Evolutionary conservation across 1,140 invertebrate genomes (phyloP).

Genomic region (Ridgeia piscesae): DNA sequence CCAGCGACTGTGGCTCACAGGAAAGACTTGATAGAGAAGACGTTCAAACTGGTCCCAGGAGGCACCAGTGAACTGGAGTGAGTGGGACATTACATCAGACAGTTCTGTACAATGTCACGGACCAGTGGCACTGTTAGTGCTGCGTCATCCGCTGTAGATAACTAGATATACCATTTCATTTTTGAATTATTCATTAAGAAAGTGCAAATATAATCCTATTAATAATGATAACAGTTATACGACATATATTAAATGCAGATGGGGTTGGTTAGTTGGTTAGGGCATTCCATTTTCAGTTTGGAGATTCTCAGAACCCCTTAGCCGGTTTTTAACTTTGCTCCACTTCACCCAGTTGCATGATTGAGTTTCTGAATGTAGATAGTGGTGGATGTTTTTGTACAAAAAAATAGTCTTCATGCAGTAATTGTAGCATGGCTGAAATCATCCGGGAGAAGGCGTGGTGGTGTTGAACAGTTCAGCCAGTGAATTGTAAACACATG

Average conservation of each 20-base stretch:
- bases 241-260: not conserved
- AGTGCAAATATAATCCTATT: not conserved
- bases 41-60: constrained; percentile 52
- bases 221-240: not conserved
- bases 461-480: too few relatives aligned
- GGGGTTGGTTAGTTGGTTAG: too few relatives aligned
- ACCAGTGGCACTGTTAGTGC: not conserved
- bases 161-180: not conserved
- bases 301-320: too few relatives aligned
- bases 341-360: too few relatives aligned
- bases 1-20: constrained; percentile 57
- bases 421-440: too few relatives aligned
- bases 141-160: not conserved
- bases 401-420: too few relatives aligned
- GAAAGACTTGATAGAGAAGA: constrained; percentile 59
- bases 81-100: not conserved
- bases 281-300: too few relatives aligned
- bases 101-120: not conserved
- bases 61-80: constrained; percentile 59
- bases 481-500: too few relatives aligned
- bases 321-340: too few relatives aligned
- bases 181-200: not conserved
- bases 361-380: too few relatives aligned
- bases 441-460: too few relatives aligned
- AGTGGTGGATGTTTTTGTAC: too few relatives aligned